phyloP scores from a whole-genome alignment of 2,888 invertebrate genomes.

The Drosophila siamana region DNA sequence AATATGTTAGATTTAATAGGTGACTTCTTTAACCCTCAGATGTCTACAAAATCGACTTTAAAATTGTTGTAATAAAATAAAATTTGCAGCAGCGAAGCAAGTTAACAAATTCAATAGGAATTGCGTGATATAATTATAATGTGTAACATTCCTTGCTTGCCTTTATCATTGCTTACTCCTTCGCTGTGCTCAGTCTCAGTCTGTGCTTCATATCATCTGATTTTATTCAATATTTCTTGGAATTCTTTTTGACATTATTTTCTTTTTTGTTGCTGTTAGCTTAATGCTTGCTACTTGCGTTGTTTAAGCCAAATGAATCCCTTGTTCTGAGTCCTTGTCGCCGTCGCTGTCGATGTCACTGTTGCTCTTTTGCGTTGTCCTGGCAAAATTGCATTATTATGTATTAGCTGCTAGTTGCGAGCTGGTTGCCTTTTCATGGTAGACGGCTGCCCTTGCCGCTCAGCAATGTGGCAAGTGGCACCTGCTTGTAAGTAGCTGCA shows the following conservation, averaged over 20 bases:
- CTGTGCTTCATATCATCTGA: slow-evolving; percentile 4
- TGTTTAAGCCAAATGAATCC: slow-evolving; percentile 55
- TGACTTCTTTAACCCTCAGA: no score
- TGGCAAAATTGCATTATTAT: slow-evolving; percentile 71
- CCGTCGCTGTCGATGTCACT: neutral
- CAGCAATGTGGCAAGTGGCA: slow-evolving; percentile 14
- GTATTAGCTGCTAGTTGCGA: slow-evolving; percentile 50
- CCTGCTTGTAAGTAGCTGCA: slow-evolving; percentile 38
- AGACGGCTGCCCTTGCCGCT: neutral
- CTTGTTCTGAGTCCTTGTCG: slow-evolving; percentile 26
- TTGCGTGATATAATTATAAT: neutral
- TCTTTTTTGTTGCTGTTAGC: slow-evolving; percentile 5
- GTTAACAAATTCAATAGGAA: neutral
- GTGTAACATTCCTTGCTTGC: neutral
- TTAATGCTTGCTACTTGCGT: slow-evolving; percentile 13
- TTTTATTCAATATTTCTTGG: slow-evolving; percentile 5
- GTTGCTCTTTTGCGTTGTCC: slow-evolving; percentile 54
- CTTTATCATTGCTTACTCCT: neutral
- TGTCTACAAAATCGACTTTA: no score
- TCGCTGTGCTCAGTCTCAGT: neutral
- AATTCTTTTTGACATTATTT: slow-evolving; percentile 8
- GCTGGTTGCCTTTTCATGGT: neutral
- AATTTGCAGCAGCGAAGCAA: no score
- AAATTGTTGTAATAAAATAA: no score
- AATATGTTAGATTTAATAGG: no score